These are phyloP conservation scores for Hedychridium roseum DNA, from an alignment of 2,888 invertebrate species.

Conservation along the genomic window DNA sequence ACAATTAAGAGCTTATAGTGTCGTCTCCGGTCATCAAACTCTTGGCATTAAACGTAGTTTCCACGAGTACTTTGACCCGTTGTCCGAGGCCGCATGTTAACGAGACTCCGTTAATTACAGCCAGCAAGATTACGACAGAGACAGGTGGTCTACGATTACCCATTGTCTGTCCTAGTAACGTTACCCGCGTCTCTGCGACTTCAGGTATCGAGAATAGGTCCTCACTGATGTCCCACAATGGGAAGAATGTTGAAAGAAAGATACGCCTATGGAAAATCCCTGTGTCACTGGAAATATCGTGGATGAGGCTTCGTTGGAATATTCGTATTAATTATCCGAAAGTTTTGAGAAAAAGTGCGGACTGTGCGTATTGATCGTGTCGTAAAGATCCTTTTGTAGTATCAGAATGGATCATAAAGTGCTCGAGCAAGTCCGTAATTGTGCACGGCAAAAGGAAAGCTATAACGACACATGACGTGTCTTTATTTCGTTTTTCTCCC, in stretches of 20 bases:
- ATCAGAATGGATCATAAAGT: too few species aligned
- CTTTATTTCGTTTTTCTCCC: slow-evolving; percentile 2
- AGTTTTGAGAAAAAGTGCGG: too few species aligned
- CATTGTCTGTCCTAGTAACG: slow-evolving; percentile 39
- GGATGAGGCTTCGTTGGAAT: too few species aligned
- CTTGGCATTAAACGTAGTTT: slow-evolving; percentile 24
- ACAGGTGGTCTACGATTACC: slow-evolving; percentile 49
- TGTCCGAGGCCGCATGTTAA: slow-evolving; percentile 36
- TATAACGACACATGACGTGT: background rate
- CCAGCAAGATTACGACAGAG: slow-evolving; percentile 46
- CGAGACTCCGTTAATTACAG: slow-evolving; percentile 48
- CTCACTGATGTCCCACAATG: slow-evolving; percentile 42
- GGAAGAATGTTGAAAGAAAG: too few species aligned
- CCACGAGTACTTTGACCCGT: slow-evolving; percentile 37
- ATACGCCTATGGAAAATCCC: too few species aligned
- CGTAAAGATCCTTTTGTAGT: too few species aligned
- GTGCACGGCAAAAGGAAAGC: slow-evolving; percentile 1
- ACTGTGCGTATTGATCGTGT: too few species aligned
- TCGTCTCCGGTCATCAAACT: slow-evolving; percentile 25
- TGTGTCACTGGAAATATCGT: too few species aligned
- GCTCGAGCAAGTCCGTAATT: too few species aligned
- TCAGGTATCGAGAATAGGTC: slow-evolving; percentile 32
- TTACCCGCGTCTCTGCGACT: slow-evolving; percentile 19
- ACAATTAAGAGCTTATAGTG: too few species aligned
- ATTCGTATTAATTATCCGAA: too few species aligned